Conservation (phyloP, 2,797 vertebrate genomes). For the Remorina albescens region DNA sequence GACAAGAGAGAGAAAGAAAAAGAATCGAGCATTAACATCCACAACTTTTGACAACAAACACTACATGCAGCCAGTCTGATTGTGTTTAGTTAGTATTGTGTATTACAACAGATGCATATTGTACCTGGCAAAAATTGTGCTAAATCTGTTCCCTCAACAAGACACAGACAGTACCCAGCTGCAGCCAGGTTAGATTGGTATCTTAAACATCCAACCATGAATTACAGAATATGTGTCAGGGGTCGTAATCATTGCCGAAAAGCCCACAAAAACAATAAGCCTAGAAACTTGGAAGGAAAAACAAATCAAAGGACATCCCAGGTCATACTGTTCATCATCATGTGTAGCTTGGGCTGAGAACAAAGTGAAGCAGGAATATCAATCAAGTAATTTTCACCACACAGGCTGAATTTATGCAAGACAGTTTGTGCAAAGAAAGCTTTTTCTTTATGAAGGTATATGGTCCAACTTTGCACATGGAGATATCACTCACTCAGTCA, state of each 20-base stretch:
- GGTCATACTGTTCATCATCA: constrained; percentile 11
- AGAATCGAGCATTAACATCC: constrained; percentile 32
- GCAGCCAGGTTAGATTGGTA: not conserved
- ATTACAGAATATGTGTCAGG: constrained; percentile 47
- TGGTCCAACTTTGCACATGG: too few species aligned
- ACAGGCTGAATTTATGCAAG: constrained; percentile 29
- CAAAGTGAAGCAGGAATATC: not conserved
- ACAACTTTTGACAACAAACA: constrained; percentile 7
- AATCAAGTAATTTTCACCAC: not conserved
- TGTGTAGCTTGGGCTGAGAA: constrained; percentile 10
- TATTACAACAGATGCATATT: too few species aligned
- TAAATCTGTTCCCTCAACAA: not conserved
- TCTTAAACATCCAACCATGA: constrained; percentile 36
- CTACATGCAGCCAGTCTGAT: constrained; percentile 3
- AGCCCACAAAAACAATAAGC: not conserved
- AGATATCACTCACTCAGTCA: too few species aligned
- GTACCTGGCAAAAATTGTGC: too few species aligned
- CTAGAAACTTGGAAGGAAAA: constrained; percentile 7
- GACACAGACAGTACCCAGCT: not conserved
- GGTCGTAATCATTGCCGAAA: constrained; percentile 49
- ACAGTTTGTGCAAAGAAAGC: too few species aligned
- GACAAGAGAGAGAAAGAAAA: constrained; percentile 58
- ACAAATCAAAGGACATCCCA: constrained; percentile 19
- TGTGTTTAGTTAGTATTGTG: too few species aligned
- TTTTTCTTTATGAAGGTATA: too few species aligned